Evolutionary conservation across 2,113 vertebrate species (phyloP).

Genomic region (Tupaia tana): DNA sequence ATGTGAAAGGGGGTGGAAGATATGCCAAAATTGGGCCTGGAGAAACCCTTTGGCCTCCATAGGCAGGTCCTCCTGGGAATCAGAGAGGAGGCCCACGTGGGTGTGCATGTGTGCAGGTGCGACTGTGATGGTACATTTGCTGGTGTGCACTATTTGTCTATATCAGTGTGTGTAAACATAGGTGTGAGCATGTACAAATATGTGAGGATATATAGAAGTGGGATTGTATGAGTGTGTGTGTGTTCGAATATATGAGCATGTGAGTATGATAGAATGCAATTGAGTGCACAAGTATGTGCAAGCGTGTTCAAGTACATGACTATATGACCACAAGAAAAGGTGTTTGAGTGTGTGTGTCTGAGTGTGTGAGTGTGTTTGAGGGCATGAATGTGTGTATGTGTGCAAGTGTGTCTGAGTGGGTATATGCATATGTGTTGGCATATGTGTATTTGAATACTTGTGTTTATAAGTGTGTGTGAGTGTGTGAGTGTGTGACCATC

Average conservation of each 20-base stretch:
- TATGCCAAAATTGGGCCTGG: background rate
- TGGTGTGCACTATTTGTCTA: background rate
- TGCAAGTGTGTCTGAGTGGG: too few relatives aligned
- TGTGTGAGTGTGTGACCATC: background rate
- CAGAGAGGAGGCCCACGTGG: background rate
- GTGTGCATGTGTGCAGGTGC: background rate
- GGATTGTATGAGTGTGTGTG: background rate
- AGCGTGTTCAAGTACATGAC: background rate
- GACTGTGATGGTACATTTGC: background rate
- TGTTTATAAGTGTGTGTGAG: too few relatives aligned
- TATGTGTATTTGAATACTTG: background rate
- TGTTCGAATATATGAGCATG: background rate
- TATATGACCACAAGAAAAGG: background rate
- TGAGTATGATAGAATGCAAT: too few relatives aligned
- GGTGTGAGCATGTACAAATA: background rate
- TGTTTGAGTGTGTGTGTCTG: background rate
- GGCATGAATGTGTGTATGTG: background rate
- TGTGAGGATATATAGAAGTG: background rate
- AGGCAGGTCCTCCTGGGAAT: background rate
- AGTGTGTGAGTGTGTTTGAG: background rate
- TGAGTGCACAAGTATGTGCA: too few relatives aligned
- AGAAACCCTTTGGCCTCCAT: background rate
- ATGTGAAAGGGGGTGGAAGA: background rate
- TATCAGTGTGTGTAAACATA: background rate
- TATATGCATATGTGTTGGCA: background rate